Evolutionary conservation across 2,113 vertebrate species (phyloP).

Genomic region (Phalacrocorax carbo): DNA sequence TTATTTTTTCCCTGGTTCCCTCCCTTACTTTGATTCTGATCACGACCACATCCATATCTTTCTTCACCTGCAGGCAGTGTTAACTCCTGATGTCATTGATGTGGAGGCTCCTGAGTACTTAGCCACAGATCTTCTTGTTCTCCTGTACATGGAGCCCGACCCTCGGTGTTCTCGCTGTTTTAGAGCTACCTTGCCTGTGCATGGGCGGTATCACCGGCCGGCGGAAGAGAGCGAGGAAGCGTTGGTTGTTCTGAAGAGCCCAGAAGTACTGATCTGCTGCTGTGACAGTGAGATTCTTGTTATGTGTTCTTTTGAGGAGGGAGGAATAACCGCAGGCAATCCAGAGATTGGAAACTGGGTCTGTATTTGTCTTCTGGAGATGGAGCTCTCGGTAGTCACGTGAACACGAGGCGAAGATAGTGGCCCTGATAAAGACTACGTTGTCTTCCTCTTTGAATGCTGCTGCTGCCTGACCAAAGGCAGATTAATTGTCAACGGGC

Average conservation of each 20-base stretch:
- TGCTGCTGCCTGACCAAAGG: not conserved
- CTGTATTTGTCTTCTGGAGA: not conserved
- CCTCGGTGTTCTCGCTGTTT: constrained; percentile 50
- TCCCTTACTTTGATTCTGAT: not conserved
- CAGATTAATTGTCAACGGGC: not conserved
- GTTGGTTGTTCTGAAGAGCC: constrained; percentile 68
- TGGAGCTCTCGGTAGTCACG: not conserved
- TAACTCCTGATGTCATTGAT: constrained; percentile 76
- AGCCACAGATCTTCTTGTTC: constrained; percentile 69
- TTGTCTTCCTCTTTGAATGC: not conserved
- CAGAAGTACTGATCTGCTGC: constrained; percentile 79
- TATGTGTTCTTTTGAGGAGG: not conserved
- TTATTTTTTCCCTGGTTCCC: accelerated
- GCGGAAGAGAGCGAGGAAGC: constrained; percentile 29
- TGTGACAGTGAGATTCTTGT: constrained; percentile 56
- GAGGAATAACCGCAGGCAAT: not conserved
- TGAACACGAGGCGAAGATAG: accelerated
- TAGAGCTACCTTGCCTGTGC: constrained; percentile 78
- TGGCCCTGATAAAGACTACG: not conserved
- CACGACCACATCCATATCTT: accelerated
- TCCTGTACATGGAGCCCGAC: constrained; percentile 73
- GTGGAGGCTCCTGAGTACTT: constrained; percentile 87
- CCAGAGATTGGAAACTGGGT: not conserved
- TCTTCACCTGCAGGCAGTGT: constrained; percentile 72
- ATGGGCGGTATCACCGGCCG: constrained; percentile 86